These are phyloP conservation scores for Cyphomyrmex costatus DNA, from an alignment of 1,140 invertebrate species.

Conservation along the genomic window DNA sequence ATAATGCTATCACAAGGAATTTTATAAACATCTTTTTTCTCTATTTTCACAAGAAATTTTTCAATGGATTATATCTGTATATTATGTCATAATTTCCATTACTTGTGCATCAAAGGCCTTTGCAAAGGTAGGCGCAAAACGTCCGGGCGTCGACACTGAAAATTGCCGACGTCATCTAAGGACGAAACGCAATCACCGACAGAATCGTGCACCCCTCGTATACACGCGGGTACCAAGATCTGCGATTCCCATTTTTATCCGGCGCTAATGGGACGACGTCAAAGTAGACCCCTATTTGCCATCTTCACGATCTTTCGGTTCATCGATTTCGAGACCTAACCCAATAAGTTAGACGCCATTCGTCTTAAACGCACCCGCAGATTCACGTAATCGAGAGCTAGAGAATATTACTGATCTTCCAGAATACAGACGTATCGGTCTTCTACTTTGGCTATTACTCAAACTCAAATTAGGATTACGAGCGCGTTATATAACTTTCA, in stretches of 20 bases:
- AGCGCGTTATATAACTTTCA: conserved; percentile 30
- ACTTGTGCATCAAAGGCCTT: conserved; percentile 54
- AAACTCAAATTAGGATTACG: conserved; percentile 50
- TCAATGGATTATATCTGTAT: conserved; percentile 32
- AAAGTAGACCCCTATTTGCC: conserved; percentile 74
- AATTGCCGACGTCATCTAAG: conserved; percentile 69
- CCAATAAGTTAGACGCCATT: conserved; percentile 61
- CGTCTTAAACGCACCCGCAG: conserved; percentile 64
- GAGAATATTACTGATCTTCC: conserved; percentile 54
- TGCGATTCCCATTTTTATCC: conserved; percentile 71
- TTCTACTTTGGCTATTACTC: conserved; percentile 16
- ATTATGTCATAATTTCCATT: conserved; percentile 43
- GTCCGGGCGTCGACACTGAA: conserved; percentile 7
- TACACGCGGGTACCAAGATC: conserved; percentile 64
- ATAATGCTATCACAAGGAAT: not conserved
- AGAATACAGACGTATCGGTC: not conserved
- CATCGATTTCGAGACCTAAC: conserved; percentile 67
- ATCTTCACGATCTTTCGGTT: conserved; percentile 67
- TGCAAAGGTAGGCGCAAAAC: conserved; percentile 16
- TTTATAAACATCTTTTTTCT: not conserved
- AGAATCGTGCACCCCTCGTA: conserved; percentile 62
- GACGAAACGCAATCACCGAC: conserved; percentile 70
- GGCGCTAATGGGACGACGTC: conserved; percentile 66
- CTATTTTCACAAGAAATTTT: conserved; percentile 13
- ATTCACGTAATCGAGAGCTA: conserved; percentile 13